Conservation (phyloP, 2,888 invertebrate genomes). For the Campoplex nolae region DNA sequence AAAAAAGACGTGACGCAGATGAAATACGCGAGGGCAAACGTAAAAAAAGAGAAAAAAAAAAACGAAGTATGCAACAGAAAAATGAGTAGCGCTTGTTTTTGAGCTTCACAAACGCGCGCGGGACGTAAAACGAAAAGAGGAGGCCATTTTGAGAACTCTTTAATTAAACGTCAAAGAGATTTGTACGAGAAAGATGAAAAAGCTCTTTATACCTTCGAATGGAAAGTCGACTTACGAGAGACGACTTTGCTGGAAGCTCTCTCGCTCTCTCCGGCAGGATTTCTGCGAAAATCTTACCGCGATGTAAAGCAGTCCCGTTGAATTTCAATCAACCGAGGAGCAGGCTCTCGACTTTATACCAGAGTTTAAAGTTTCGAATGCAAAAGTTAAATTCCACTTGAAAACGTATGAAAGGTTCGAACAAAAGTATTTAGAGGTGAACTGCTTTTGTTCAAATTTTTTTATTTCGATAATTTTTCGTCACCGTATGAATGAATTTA, state of each 20-base stretch:
- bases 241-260: constrained; percentile 1
- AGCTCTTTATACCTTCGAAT: background rate
- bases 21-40: background rate
- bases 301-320: constrained; percentile 4
- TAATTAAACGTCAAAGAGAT: constrained; percentile 18
- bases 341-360: background rate
- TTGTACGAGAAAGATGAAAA: constrained; percentile 18
- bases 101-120: background rate
- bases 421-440: background rate
- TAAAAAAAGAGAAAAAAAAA: background rate
- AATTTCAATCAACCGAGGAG: constrained; percentile 4
- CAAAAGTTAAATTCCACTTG: background rate
- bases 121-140: background rate
- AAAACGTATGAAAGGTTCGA: background rate
- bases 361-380: background rate
- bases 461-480: background rate
- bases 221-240: background rate
- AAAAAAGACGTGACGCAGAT: background rate
- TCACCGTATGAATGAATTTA: background rate
- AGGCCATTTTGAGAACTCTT: constrained; percentile 14
- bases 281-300: background rate
- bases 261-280: background rate
- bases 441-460: background rate
- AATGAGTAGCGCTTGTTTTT: constrained; percentile 6
- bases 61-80: background rate